Evolutionary conservation across 2,113 vertebrate species (phyloP), one percentile per base, ranked within the genome.

Genomic region (Monopterus albus): DNA sequence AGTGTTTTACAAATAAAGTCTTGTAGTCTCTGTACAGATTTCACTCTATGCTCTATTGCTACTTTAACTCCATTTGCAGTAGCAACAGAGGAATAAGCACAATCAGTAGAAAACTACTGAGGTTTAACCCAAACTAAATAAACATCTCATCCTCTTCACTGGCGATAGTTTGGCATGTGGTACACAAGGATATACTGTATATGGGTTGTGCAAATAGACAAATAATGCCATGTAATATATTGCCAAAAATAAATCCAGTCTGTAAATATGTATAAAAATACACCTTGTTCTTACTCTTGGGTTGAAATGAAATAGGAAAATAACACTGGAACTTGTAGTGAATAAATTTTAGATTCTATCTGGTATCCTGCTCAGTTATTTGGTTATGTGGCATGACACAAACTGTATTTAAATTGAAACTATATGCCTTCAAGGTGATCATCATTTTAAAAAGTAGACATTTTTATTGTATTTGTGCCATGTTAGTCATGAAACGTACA

Each of bases 201-300:
- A 31, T 80, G 71, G 57, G 62, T 62, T 81, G 52, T 88, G 71
- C 82, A 83, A 59, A 81, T 71, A 89, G 36, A 82, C 47, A 65
- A 57, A 78, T 70, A 59, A 60, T 40, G 46, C 64, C 64, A 39
- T 80, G 65, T 79, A 40, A 81, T 62, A 81, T 79, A 77, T 83
- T 87, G 82, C 84, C 83, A 87, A 91, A 78, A 74, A 56, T 76
- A 67, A 86, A 71, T 58, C 29, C 57, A 67, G 62, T 63, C 10
- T 92, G 91, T 90, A 92, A 69, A 92, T 91, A 90, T 91, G 84
- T 88, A 82, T 72, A 85, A 51, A 85, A 25, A 79, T 60, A 83
- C 50, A 77, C 71, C 31, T 75, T 88, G 72, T 87, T 85, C 83
- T 89, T 81, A 90, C 75, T 59, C 79, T 89, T 77, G 71, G 70